A percentile compares a stretch with the other conserved stretches of the same genome.
These are phyloP conservation scores for Pelecanus crispus DNA, from an alignment of 2,113 vertebrate species.

Conservation along the genomic window DNA sequence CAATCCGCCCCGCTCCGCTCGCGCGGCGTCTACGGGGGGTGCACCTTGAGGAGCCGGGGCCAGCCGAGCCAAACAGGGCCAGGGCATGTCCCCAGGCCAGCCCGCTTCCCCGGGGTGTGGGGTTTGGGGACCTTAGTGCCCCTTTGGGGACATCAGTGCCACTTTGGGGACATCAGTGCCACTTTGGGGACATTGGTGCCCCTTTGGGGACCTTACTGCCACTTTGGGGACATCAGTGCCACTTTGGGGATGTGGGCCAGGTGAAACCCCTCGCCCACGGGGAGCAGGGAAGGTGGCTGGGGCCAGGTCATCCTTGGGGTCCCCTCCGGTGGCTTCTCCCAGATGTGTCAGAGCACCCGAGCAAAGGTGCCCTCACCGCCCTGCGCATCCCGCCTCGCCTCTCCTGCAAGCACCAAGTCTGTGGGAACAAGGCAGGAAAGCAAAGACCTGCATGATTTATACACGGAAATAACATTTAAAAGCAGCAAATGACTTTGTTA, in stretches of 20 bases:
- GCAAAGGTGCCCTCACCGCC: background rate
- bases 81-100: rapidly evolving
- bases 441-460: background rate
- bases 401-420: background rate
- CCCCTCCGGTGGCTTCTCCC: background rate
- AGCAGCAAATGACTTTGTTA: background rate
- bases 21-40: background rate
- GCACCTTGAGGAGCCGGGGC: background rate
- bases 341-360: rapidly evolving
- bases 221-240: background rate
- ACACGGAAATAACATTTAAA: background rate
- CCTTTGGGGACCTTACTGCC: background rate
- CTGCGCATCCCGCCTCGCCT: rapidly evolving
- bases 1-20: background rate
- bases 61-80: background rate
- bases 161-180: background rate
- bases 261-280: rapidly evolving
- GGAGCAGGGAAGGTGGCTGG: background rate
- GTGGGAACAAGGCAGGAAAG: background rate
- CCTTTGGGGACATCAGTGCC: background rate
- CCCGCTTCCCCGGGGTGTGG: rapidly evolving
- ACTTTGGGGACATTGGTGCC: background rate
- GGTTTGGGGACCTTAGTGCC: background rate
- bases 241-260: rapidly evolving
- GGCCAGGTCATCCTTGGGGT: background rate